Conservation (phyloP, 2,113 vertebrate genomes). For the Canis aureus region DNA sequence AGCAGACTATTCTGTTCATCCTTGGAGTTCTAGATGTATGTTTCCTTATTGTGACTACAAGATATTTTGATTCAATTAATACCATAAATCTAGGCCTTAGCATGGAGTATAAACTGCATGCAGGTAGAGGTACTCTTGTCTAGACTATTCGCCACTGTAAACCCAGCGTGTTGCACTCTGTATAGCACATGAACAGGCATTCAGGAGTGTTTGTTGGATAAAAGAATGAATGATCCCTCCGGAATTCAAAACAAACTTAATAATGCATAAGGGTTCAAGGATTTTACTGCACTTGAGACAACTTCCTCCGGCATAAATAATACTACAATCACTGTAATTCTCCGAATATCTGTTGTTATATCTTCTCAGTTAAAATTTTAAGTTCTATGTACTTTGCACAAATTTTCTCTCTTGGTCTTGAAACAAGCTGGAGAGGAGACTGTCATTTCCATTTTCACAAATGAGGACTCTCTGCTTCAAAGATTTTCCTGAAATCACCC, state of each 20-base stretch:
- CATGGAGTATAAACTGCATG: neutral
- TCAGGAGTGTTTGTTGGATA: neutral
- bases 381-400: neutral
- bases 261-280: neutral
- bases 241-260: neutral
- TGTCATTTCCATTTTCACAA: conserved; percentile 11
- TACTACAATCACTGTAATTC: neutral
- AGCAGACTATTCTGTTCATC: neutral
- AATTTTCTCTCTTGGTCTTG: conserved; percentile 35
- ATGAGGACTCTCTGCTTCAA: neutral
- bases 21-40: neutral
- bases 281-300: neutral
- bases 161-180: neutral
- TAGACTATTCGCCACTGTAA: neutral
- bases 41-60: conserved; percentile 14
- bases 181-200: neutral
- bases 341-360: neutral
- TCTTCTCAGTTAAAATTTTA: neutral
- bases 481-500: neutral
- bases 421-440: neutral
- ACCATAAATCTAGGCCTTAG: neutral
- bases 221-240: neutral
- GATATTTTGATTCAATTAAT: neutral
- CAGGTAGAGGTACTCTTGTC: neutral
- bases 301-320: neutral